phyloP scores from a whole-genome alignment of 2,888 invertebrate species.

The Andrena camellia region DNA sequence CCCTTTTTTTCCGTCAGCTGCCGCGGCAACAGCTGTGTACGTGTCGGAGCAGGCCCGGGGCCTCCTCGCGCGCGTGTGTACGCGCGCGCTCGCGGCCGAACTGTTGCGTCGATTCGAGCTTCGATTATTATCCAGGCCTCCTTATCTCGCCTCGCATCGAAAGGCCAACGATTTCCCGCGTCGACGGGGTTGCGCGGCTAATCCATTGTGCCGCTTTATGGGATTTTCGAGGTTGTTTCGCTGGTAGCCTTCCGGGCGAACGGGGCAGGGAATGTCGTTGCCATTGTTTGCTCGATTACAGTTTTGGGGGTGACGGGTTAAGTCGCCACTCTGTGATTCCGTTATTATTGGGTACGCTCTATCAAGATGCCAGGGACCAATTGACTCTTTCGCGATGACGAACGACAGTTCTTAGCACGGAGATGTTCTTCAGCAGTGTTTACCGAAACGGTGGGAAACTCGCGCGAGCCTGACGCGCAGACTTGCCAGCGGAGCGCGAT shows the following conservation, averaged over 20 bases:
- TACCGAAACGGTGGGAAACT: slow-evolving; percentile 2
- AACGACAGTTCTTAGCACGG: not conserved
- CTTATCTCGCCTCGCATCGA: slow-evolving; percentile 58
- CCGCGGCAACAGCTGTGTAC: slow-evolving; percentile 82
- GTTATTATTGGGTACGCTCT: not conserved
- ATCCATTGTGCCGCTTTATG: slow-evolving; percentile 50
- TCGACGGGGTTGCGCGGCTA: slow-evolving; percentile 9
- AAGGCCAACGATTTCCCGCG: slow-evolving; percentile 51
- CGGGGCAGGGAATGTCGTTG: not conserved
- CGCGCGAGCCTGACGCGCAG: not conserved
- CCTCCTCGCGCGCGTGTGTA: slow-evolving; percentile 27
- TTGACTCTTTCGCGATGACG: not conserved
- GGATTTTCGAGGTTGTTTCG: slow-evolving; percentile 55
- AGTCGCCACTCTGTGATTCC: slow-evolving; percentile 11
- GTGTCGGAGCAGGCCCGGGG: slow-evolving; percentile 51
- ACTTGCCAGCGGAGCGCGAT: not conserved
- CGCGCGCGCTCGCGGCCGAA: slow-evolving; percentile 40
- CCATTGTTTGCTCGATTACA: not conserved
- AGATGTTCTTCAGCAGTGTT: not conserved
- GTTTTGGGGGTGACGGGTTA: slow-evolving; percentile 9
- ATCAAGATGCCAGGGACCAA: not conserved
- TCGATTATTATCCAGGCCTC: slow-evolving; percentile 61
- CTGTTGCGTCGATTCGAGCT: slow-evolving; percentile 50
- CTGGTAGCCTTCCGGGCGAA: not conserved
- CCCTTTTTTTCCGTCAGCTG: slow-evolving; percentile 84